A percentile compares a stretch with the other conserved stretches of the same genome.
Evolutionary conservation across 2,888 invertebrate genomes (phyloP).

Genomic region (Drosophila longiperda): DNA sequence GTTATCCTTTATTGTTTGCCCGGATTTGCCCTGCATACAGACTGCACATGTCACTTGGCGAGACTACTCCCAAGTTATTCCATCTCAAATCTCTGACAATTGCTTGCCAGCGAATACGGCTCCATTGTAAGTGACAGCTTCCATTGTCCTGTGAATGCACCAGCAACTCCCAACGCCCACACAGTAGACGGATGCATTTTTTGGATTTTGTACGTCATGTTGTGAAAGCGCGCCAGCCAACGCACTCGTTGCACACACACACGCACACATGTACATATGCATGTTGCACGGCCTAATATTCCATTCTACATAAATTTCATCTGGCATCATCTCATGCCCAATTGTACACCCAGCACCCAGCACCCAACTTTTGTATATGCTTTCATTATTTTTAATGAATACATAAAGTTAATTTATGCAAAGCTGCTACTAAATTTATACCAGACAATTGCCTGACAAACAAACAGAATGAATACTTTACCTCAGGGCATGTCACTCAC

Average conservation of each 20-base stretch:
- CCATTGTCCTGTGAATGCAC: slow-evolving; percentile 62
- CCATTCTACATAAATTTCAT: slow-evolving; percentile 44
- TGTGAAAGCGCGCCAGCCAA: slow-evolving; percentile 27
- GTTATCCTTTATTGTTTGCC: slow-evolving; percentile 78
- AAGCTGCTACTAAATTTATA: slow-evolving; percentile 24
- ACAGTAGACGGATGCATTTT: slow-evolving; percentile 57
- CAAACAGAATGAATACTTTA: slow-evolving; percentile 2
- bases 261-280: neutral
- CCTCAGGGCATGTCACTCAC: neutral
- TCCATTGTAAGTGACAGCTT: slow-evolving; percentile 73
- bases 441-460: slow-evolving; percentile 19
- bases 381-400: slow-evolving; percentile 56
- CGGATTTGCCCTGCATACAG: slow-evolving; percentile 49
- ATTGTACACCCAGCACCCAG: neutral
- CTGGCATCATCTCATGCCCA: slow-evolving; percentile 28
- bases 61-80: slow-evolving; percentile 46
- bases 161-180: slow-evolving; percentile 45
- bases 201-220: slow-evolving; percentile 44
- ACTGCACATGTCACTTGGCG: slow-evolving; percentile 62
- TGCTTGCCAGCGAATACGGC: slow-evolving; percentile 38
- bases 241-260: neutral
- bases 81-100: slow-evolving; percentile 17
- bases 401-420: slow-evolving; percentile 55
- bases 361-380: slow-evolving; percentile 8
- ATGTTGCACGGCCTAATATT: neutral